Percentiles rank a stretch among this genome's conserved stretches.
Conservation (phyloP, 1,140 invertebrate genomes). For the Bombyx mandarina region DNA sequence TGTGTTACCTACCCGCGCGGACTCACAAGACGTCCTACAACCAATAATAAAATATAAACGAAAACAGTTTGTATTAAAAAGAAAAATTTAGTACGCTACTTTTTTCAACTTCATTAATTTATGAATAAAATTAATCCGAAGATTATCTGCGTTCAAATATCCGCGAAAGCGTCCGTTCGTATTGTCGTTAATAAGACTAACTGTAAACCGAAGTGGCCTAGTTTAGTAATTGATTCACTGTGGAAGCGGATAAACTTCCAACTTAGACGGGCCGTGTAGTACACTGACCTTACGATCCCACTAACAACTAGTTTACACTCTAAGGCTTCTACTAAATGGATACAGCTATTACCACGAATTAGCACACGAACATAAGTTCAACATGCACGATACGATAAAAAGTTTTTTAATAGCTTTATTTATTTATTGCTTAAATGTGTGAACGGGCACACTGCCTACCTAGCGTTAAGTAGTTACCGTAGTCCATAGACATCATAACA, state of each 20-base stretch:
- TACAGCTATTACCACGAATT: constrained; percentile 41
- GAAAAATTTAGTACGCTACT: too few species aligned
- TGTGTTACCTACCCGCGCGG: too few species aligned
- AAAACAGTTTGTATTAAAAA: too few species aligned
- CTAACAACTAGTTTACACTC: constrained; percentile 25
- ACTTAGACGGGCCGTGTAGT: constrained; percentile 22
- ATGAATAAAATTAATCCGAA: constrained; percentile 24
- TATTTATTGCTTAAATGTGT: too few species aligned
- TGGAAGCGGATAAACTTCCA: constrained; percentile 38
- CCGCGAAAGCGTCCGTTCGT: constrained; percentile 36
- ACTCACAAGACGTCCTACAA: too few species aligned
- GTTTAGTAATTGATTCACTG: constrained; percentile 41
- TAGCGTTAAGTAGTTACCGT: too few species aligned
- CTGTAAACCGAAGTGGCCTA: constrained; percentile 16
- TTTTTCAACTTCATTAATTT: constrained; percentile 1
- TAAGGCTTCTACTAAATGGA: constrained; percentile 59
- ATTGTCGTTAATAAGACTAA: constrained; percentile 34
- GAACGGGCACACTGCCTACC: too few species aligned
- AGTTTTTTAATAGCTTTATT: too few species aligned
- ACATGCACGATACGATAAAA: background rate
- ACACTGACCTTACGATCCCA: constrained; percentile 28
- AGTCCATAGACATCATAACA: too few species aligned
- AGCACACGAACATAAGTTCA: constrained; percentile 21
- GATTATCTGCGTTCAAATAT: constrained; percentile 31
- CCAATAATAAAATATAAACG: too few species aligned